Base-by-base conservation (phyloP, 1,140 invertebrate species). In the Panagrolaimus sp. region DNA sequence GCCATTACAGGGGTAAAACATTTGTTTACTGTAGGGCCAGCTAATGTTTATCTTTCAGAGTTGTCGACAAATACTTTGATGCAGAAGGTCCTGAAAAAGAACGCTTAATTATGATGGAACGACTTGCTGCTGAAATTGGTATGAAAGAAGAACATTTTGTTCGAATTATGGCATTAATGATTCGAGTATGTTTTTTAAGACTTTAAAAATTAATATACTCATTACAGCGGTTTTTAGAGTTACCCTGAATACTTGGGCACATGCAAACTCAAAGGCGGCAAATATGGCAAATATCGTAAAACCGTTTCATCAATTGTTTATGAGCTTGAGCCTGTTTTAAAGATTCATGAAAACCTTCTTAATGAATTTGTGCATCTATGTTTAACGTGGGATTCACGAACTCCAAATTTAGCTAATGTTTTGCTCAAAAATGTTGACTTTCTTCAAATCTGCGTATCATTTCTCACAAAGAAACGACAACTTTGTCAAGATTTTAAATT, bases 91-190 rank as follows among this genome's bases (percentile, higher is more conserved):
- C n/a, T 11, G 51, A 57, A 16, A 27, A n/a, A 16, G 27, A 57
- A 57, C 11, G 51, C 4, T 20, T 57, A 57, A 57, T 57, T 2
- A 57, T 20, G 4, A 11, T 57, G 4, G 51, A 57, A 16, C n/a
- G 27, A 9, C 11, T 20, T 16, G 51, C 20, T 57, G 20, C 27
- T 20, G 51, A 57, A 16, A 16, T 57, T 20, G 51, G 20, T 11
- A 57, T 57, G 20, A 57, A 57, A 25, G 51, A 57, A 57, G 51
- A 57, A 57, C n/a, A 27, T n/a, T 57, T 57, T 27, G 11, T 9
- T 20, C 11, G n/a, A 16, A 27, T 57, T 25, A 20, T 57, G 51
- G 20, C 11, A 20, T 27, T 25, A 9, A 57, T 57, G 51, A 27
- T 57, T 27, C 20, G 27, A 16, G 51, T 57, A 25, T 1, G 51